phyloP scores from a whole-genome alignment of 2,113 vertebrate species.

The Scomber japonicus region DNA sequence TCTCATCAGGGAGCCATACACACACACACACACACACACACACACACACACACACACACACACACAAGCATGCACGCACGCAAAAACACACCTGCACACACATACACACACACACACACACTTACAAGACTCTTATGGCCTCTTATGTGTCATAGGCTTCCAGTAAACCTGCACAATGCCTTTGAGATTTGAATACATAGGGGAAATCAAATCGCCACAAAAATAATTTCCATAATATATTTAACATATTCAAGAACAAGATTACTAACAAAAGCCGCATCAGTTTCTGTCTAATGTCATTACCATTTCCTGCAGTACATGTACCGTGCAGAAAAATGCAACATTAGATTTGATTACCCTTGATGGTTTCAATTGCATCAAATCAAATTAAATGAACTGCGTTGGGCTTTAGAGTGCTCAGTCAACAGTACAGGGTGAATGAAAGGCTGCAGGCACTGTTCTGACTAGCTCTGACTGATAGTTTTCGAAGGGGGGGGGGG shows the following conservation, averaged over 20 bases:
- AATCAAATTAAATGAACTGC: slow-evolving; percentile 66
- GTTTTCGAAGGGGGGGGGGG: not conserved
- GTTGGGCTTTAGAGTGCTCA: slow-evolving; percentile 59
- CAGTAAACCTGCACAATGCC: slow-evolving; percentile 10
- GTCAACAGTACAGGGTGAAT: slow-evolving; percentile 64
- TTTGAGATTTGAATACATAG: slow-evolving; percentile 16
- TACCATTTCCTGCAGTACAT: slow-evolving; percentile 42
- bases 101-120: slow-evolving; percentile 25
- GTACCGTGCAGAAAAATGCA: slow-evolving; percentile 40
- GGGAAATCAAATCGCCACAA: slow-evolving; percentile 37
- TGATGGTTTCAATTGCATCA: slow-evolving; percentile 72
- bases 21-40: slow-evolving; percentile 35
- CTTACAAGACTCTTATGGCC: slow-evolving; percentile 4
- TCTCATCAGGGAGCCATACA: too few relatives aligned
- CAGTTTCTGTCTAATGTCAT: slow-evolving; percentile 63
- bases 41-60: not conserved
- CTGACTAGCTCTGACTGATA: slow-evolving; percentile 62
- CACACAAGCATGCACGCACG: too few relatives aligned
- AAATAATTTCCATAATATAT: slow-evolving; percentile 44
- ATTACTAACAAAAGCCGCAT: slow-evolving; percentile 58
- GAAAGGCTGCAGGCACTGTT: slow-evolving; percentile 58
- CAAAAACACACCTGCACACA: slow-evolving; percentile 8
- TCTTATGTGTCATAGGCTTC: not conserved
- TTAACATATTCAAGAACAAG: slow-evolving; percentile 58
- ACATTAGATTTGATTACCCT: slow-evolving; percentile 65